Evolutionary conservation across 2,797 vertebrate genomes (phyloP), one percentile per base, ranked within the genome.

Genomic region (Hydrocynus forskahlii): DNA sequence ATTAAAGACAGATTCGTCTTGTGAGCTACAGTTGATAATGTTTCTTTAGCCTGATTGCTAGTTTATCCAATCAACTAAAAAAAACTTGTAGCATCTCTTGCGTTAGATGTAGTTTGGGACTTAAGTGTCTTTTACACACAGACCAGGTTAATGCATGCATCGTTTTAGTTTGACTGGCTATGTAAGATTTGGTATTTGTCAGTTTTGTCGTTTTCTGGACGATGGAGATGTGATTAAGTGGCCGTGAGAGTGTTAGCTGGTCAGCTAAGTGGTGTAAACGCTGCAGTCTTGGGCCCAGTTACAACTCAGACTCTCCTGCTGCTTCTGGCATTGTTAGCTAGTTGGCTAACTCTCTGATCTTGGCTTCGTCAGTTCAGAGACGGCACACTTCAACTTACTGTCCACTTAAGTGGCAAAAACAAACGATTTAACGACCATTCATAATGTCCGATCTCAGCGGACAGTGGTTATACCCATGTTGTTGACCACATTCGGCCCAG

Each of bases 291-390:
- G 60, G 81, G 81, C 81, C 81, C 81, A 82, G 21, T 78, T 60
- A 50, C 16, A 81, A 83, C 81, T 82, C 79, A 48, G 83, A 83
- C 76, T 83, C 81, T 45, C 38, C 72, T 69, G 78, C 63, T 68
- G 67, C 52, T 67, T 57, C 70, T 85, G 83, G 81, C 87, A 88
- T 88, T 88, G 85, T 88, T 88, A 85, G 81, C 83, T 80, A 79
- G 54, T 66, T 82, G 76, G 84, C 81, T 86, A 87, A 77, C 29
- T 35, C 14, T 69, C 60, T 77, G 23, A 59, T 23, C 25, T 79
- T 50, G 79, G 43, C 55, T 43, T 76, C 54, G 80, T 81, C 57
- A 62, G 75, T 74, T 40, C 59, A 12, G 63, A 38, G 35, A 71
- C 64, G 7, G 17, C 35, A 60, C 7, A 59, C 8, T 76, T 76